Conservation (phyloP, 2,888 invertebrate genomes). For the Drosophila peninsularis region DNA sequence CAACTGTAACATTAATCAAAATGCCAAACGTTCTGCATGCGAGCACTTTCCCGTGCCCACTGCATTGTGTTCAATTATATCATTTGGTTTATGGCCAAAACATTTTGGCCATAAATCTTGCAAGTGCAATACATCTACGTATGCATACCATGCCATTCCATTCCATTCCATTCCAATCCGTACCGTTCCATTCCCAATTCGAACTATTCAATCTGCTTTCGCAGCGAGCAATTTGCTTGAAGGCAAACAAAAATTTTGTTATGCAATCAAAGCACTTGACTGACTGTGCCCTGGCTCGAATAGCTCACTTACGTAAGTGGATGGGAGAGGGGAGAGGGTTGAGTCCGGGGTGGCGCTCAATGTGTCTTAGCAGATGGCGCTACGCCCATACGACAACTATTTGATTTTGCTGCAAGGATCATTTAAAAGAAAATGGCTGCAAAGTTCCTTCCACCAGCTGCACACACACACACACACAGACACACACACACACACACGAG, state of each 20-base stretch:
- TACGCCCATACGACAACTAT: slow-evolving; percentile 26
- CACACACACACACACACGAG: slow-evolving; percentile 16
- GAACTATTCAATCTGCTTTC: slow-evolving; percentile 23
- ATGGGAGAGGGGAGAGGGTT: not conserved
- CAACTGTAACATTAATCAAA: slow-evolving; percentile 22
- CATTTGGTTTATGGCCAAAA: slow-evolving; percentile 45
- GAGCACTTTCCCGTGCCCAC: not conserved
- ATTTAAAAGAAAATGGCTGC: slow-evolving; percentile 49
- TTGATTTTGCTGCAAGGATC: slow-evolving; percentile 54
- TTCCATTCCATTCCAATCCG: not conserved
- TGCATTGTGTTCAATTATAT: slow-evolving; percentile 60
- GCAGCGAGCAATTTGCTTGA: slow-evolving; percentile 47
- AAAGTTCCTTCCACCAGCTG: slow-evolving; percentile 33
- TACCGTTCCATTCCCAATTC: slow-evolving; percentile 11
- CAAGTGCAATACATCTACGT: slow-evolving; percentile 22
- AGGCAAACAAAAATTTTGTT: slow-evolving; percentile 54
- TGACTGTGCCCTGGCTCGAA: slow-evolving; percentile 12
- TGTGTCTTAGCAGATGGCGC: slow-evolving; percentile 33
- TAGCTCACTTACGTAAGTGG: slow-evolving; percentile 32
- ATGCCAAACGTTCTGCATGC: slow-evolving; percentile 7
- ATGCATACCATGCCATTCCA: not conserved
- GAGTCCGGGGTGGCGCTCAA: not conserved
- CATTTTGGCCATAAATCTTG: slow-evolving; percentile 61
- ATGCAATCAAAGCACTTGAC: slow-evolving; percentile 49
- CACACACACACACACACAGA: too few relatives aligned